A percentile compares a stretch with the other conserved stretches of the same genome.
These are phyloP conservation scores for Planiliza haematocheilus DNA, from an alignment of 2,113 vertebrate species.

Conservation along the genomic window DNA sequence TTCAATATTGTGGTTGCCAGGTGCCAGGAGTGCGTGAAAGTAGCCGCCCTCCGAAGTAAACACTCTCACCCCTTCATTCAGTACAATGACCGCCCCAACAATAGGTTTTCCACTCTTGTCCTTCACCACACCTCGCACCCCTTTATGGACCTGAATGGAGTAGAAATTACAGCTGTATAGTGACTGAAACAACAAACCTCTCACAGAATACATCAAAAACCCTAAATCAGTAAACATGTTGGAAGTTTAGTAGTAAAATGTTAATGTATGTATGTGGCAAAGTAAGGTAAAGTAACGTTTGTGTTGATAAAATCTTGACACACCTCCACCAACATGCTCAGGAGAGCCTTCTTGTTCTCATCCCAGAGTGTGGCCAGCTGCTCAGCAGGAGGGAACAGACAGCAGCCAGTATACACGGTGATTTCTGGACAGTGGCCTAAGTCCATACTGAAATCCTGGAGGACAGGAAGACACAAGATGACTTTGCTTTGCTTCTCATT, in stretches of 20 bases:
- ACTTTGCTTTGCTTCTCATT: constrained; percentile 1
- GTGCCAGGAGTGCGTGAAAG: constrained; percentile 92
- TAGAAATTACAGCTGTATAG: not conserved
- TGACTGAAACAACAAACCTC: not conserved
- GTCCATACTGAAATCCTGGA: constrained; percentile 93
- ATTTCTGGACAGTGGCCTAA: constrained; percentile 97
- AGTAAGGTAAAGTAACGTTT: not conserved
- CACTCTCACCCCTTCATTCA: constrained; percentile 89
- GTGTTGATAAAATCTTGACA: constrained; percentile 5
- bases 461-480: constrained; percentile 18
- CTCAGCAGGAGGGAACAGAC: constrained; percentile 89
- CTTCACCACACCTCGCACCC: constrained; percentile 91
- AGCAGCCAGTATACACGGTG: constrained; percentile 96
- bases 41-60: constrained; percentile 89
- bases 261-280: no score
- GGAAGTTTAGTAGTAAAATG: no score
- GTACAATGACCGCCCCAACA: constrained; percentile 88
- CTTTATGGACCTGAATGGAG: constrained; percentile 91
- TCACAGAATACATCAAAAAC: not conserved
- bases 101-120: constrained; percentile 93
- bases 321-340: constrained; percentile 98
- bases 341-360: constrained; percentile 93
- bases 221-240: no score
- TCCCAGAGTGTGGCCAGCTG: constrained; percentile 90
- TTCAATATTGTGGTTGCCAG: constrained; percentile 91